A percentile compares a stretch with the other conserved stretches of the same genome.
Evolutionary conservation across 2,113 vertebrate genomes (phyloP).

Genomic region (Conger conger): DNA sequence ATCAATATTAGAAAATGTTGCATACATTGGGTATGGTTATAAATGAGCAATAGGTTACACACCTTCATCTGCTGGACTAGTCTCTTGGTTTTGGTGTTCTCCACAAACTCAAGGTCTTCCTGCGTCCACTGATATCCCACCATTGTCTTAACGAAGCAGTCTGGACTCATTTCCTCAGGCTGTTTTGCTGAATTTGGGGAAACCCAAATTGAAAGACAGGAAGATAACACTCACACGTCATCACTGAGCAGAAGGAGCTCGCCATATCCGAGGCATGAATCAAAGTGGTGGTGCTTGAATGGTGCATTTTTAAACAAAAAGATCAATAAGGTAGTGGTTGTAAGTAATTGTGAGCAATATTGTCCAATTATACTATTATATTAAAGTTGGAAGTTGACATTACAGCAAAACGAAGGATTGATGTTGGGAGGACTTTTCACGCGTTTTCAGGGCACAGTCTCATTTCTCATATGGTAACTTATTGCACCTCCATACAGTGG

Average conservation of each 20-base stretch:
- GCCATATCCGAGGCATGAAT: too few species aligned
- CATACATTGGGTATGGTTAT: not conserved
- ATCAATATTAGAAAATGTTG: too few species aligned
- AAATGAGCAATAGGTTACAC: not conserved
- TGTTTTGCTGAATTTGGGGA: constrained; percentile 1
- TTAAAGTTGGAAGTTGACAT: too few species aligned
- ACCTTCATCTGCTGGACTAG: constrained; percentile 29
- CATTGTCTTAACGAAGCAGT: constrained; percentile 34
- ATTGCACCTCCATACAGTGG: not conserved
- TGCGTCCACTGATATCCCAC: constrained; percentile 26
- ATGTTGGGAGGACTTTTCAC: not conserved
- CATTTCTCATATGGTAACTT: not conserved
- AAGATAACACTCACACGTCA: too few species aligned
- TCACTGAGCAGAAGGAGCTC: too few species aligned
- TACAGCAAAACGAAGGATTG: too few species aligned
- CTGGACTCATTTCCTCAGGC: constrained; percentile 26
- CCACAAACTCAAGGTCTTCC: constrained; percentile 40
- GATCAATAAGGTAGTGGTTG: too few species aligned
- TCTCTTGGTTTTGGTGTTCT: constrained; percentile 30
- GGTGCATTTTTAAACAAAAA: too few species aligned
- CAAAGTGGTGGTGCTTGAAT: too few species aligned
- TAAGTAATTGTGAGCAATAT: too few species aligned
- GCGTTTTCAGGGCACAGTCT: not conserved
- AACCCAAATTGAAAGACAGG: too few species aligned
- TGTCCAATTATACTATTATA: too few species aligned